Conservation (phyloP, 2,888 invertebrate genomes). For the Notodonta dromedarius region DNA sequence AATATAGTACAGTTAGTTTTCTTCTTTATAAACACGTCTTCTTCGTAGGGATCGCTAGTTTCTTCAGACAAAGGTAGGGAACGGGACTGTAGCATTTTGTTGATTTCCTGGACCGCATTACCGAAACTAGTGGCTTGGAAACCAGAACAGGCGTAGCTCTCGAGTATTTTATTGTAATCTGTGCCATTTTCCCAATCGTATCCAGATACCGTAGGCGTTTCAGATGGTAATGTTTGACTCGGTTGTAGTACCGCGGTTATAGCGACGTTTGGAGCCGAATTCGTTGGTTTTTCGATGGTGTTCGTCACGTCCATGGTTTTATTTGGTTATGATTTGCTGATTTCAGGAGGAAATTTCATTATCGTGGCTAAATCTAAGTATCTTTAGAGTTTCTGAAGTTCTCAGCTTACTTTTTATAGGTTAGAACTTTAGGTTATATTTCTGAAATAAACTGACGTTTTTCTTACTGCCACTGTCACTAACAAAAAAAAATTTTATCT, state of each 20-base stretch:
- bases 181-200: slow-evolving; percentile 97
- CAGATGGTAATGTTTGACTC: slow-evolving; percentile 87
- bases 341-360: neutral
- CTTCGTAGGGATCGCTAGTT: slow-evolving; percentile 87
- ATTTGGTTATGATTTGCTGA: neutral
- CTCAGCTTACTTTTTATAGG: neutral
- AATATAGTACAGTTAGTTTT: slow-evolving; percentile 96
- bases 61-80: slow-evolving; percentile 88
- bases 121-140: slow-evolving; percentile 99
- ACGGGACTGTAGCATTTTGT: slow-evolving; percentile 94
- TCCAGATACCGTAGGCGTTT: slow-evolving; percentile 89
- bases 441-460: no score
- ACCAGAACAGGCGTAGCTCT: slow-evolving; percentile 92
- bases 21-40: slow-evolving; percentile 91
- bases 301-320: slow-evolving; percentile 56
- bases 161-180: slow-evolving; percentile 92
- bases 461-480: no score
- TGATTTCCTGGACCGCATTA: slow-evolving; percentile 94
- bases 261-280: slow-evolving; percentile 79
- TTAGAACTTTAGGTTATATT: no score
- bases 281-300: slow-evolving; percentile 52
- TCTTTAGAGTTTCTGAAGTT: neutral
- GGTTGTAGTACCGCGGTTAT: slow-evolving; percentile 89
- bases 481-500: no score
- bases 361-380: neutral